Evolutionary conservation across 2,113 vertebrate genomes (phyloP).

Genomic region (Pteronura brasiliensis): DNA sequence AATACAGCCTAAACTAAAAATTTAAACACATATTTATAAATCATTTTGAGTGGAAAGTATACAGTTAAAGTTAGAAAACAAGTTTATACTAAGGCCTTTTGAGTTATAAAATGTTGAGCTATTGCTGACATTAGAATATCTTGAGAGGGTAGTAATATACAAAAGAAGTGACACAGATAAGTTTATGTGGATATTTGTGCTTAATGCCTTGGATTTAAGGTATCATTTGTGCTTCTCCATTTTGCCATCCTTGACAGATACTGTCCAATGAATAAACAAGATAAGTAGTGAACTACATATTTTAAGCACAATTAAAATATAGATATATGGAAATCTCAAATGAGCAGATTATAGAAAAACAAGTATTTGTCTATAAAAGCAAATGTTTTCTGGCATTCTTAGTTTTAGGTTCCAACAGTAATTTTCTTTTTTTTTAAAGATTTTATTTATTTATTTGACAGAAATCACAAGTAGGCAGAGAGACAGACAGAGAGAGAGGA

Average conservation of each 20-base stretch:
- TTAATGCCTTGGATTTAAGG: background rate
- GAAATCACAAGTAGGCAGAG: too few relatives aligned
- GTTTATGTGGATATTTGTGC: slow-evolving; percentile 5
- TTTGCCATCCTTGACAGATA: background rate
- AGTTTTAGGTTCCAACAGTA: background rate
- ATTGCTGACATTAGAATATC: background rate
- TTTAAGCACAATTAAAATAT: background rate
- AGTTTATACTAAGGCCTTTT: slow-evolving; percentile 1
- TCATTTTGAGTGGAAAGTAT: background rate
- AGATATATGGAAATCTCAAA: background rate
- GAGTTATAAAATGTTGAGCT: slow-evolving; percentile 5
- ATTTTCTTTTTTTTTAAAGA: background rate
- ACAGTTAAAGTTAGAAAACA: background rate
- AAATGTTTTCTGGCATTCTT: slow-evolving; percentile 9
- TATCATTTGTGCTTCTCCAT: background rate
- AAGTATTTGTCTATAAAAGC: background rate
- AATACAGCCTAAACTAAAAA: background rate
- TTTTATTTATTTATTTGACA: too few relatives aligned
- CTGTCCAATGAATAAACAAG: background rate
- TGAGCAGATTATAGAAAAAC: background rate
- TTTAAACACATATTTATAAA: background rate
- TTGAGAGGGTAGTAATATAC: background rate
- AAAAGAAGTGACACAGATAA: background rate
- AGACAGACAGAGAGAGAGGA: too few relatives aligned
- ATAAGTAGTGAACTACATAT: background rate